A percentile compares a stretch with the other conserved stretches of the same genome.
Conservation (phyloP, 2,888 invertebrate genomes). For the Yponomeuta evonymella region DNA sequence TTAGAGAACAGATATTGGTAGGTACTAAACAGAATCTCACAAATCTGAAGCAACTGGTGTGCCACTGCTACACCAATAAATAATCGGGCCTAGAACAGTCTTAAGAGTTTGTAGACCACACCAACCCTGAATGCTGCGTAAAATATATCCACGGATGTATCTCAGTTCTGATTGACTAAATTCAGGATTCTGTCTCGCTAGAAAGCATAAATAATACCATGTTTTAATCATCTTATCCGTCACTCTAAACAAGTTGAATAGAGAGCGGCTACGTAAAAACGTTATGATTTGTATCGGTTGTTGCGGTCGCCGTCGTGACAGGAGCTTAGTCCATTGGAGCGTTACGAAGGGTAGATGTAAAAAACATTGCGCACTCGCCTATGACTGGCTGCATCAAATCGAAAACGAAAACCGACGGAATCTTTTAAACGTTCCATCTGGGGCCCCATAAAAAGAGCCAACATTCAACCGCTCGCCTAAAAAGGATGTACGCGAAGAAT, state of each 20-base stretch:
- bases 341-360: constrained; percentile 55
- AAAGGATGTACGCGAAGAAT: constrained; percentile 4
- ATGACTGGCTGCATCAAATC: constrained; percentile 34
- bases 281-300: constrained; percentile 18
- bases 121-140: no score
- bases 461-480: not conserved
- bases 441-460: not conserved
- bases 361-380: constrained; percentile 53
- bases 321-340: constrained; percentile 44
- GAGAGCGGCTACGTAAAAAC: not conserved
- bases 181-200: not conserved
- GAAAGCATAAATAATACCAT: not conserved
- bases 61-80: no score
- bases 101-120: no score
- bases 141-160: no score
- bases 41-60: no score
- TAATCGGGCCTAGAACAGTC: no score
- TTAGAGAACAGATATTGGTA: no score
- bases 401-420: constrained; percentile 12
- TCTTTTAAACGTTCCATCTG: constrained; percentile 5
- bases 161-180: not conserved
- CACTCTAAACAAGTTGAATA: not conserved
- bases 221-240: constrained; percentile 1
- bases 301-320: constrained; percentile 56
- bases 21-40: no score